Evolutionary conservation across 2,888 invertebrate genomes (phyloP).

Genomic region (Galerucella calmariensis): DNA sequence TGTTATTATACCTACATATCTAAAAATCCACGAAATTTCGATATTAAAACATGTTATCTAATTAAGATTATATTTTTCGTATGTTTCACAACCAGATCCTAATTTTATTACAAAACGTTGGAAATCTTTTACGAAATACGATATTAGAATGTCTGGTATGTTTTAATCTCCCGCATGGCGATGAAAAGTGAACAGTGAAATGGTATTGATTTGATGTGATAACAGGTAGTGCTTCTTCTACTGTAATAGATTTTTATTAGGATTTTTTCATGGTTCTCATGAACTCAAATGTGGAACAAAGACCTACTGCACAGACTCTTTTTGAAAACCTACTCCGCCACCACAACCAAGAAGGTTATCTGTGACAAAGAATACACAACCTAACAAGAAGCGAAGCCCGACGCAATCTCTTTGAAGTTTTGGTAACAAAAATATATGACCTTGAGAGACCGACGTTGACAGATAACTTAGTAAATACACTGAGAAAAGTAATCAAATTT

Average conservation of each 20-base stretch:
- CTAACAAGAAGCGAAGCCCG: too few species aligned
- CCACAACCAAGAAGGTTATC: slow-evolving; percentile 28
- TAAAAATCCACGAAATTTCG: neutral
- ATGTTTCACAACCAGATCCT: slow-evolving; percentile 4
- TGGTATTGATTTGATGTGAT: neutral
- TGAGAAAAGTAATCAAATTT: too few species aligned
- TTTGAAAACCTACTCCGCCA: slow-evolving; percentile 20
- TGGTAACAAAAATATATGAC: too few species aligned
- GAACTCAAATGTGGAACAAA: slow-evolving; percentile 10
- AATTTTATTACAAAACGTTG: slow-evolving; percentile 26
- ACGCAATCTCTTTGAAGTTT: too few species aligned
- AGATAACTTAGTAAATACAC: too few species aligned
- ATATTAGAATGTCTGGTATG: neutral
- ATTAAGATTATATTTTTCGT: slow-evolving; percentile 3
- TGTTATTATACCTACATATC: neutral
- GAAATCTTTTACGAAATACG: slow-evolving; percentile 13
- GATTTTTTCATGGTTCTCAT: neutral
- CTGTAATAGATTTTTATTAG: too few species aligned
- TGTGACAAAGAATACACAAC: too few species aligned
- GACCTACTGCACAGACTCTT: slow-evolving; percentile 24
- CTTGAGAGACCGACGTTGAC: too few species aligned
- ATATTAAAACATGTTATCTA: neutral
- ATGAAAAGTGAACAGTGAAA: neutral
- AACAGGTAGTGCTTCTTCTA: neutral
- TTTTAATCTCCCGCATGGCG: neutral